Evolutionary conservation across 1,140 invertebrate species (phyloP).

Genomic region (Drosophila arizonae): DNA sequence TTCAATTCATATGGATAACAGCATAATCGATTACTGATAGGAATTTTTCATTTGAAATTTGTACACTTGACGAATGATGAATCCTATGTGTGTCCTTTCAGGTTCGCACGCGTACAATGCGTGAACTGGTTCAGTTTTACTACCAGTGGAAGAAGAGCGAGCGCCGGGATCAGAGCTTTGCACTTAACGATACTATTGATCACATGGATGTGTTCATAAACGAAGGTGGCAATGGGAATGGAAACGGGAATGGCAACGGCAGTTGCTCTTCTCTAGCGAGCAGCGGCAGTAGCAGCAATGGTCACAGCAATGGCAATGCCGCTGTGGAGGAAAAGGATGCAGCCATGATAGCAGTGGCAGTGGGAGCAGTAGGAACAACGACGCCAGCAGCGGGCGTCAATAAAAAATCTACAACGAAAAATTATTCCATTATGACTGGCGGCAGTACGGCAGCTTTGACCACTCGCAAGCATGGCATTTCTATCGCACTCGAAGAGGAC

Average conservation of each 20-base stretch:
- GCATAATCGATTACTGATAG: no score
- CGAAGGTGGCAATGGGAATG: conserved; percentile 48
- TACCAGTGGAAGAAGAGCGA: conserved; percentile 99
- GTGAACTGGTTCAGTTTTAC: conserved; percentile 98
- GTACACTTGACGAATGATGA: no score
- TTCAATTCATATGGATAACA: no score
- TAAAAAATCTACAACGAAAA: conserved; percentile 46
- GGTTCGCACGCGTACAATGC: conserved; percentile 95
- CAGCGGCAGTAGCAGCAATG: conserved; percentile 21
- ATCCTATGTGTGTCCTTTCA: conserved; percentile 43
- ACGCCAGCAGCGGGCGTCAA: background rate
- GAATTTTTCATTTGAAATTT: background rate
- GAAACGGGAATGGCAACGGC: conserved; percentile 9
- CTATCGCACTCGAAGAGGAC: conserved; percentile 42
- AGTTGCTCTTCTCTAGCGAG: conserved; percentile 26
- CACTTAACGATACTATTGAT: conserved; percentile 74
- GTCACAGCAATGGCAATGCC: conserved; percentile 29
- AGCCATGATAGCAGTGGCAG: background rate
- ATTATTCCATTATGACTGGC: conserved; percentile 72
- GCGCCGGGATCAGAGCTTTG: conserved; percentile 90
- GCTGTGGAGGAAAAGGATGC: conserved; percentile 37
- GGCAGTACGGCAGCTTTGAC: conserved; percentile 9
- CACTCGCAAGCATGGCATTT: conserved; percentile 52
- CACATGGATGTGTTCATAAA: conserved; percentile 81
- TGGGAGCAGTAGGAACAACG: background rate